Evolutionary conservation across 2,888 invertebrate species (phyloP).

Genomic region (Lutraria lutraria): DNA sequence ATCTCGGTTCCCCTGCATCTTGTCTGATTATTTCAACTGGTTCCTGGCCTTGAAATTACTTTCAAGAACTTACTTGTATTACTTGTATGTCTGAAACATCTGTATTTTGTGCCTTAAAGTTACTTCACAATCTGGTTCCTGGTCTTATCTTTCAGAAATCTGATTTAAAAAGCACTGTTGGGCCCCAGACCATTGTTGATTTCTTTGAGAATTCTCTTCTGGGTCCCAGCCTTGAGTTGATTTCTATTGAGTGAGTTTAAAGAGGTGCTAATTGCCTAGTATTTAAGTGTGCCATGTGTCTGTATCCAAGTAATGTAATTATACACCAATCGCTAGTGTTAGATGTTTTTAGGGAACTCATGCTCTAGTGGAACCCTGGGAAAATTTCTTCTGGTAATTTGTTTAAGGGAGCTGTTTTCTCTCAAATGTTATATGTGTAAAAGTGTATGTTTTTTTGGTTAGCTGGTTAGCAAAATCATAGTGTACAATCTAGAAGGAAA

Average conservation of each 20-base stretch:
- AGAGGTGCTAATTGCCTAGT: conserved; percentile 59
- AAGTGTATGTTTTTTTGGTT: background rate
- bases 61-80: background rate
- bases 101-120: too few species aligned
- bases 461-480: background rate
- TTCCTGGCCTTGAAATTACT: background rate
- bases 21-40: background rate
- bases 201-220: background rate
- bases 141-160: too few species aligned
- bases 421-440: conserved; percentile 4
- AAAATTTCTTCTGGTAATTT: conserved; percentile 32
- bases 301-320: conserved; percentile 33
- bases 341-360: conserved; percentile 32
- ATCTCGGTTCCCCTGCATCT: background rate
- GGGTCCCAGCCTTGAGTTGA: background rate
- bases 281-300: conserved; percentile 39
- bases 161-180: background rate
- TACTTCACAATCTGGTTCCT: too few species aligned
- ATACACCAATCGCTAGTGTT: conserved; percentile 13
- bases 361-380: conserved; percentile 45
- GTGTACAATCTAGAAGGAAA: background rate
- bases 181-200: background rate
- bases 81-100: too few species aligned
- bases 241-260: conserved; percentile 37
- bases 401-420: conserved; percentile 16